These are phyloP conservation scores for Opisthocomus hoazin DNA, from an alignment of 2,113 vertebrate genomes.

Conservation along the genomic window DNA sequence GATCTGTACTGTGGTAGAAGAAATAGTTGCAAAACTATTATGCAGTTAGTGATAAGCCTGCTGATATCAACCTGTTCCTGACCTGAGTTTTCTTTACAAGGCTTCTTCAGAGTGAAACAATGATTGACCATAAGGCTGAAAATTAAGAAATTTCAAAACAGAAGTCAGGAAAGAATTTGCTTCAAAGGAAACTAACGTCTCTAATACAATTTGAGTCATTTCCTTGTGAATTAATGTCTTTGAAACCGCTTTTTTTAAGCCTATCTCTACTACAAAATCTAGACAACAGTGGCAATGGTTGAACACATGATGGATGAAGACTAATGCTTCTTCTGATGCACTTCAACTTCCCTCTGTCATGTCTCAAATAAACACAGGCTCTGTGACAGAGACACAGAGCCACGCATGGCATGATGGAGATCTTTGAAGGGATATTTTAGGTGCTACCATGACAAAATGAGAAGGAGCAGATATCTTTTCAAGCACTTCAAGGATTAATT, in stretches of 20 bases:
- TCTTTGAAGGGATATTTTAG: background rate
- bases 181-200: background rate
- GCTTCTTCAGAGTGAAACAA: background rate
- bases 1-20: background rate
- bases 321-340: background rate
- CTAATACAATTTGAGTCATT: background rate
- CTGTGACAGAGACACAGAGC: background rate
- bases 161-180: background rate
- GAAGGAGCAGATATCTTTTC: background rate
- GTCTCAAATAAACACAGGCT: background rate
- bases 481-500: background rate
- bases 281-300: background rate
- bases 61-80: background rate
- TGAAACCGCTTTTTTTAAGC: background rate
- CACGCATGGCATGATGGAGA: background rate
- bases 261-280: background rate
- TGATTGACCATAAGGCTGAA: background rate
- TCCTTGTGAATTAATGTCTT: background rate
- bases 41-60: background rate
- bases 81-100: background rate
- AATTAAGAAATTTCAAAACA: background rate
- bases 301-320: background rate
- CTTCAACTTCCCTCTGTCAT: background rate
- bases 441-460: background rate
- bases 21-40: background rate